These are phyloP conservation scores for Rhagologus leucostigma DNA, from an alignment of 2,113 vertebrate species.

Conservation along the genomic window DNA sequence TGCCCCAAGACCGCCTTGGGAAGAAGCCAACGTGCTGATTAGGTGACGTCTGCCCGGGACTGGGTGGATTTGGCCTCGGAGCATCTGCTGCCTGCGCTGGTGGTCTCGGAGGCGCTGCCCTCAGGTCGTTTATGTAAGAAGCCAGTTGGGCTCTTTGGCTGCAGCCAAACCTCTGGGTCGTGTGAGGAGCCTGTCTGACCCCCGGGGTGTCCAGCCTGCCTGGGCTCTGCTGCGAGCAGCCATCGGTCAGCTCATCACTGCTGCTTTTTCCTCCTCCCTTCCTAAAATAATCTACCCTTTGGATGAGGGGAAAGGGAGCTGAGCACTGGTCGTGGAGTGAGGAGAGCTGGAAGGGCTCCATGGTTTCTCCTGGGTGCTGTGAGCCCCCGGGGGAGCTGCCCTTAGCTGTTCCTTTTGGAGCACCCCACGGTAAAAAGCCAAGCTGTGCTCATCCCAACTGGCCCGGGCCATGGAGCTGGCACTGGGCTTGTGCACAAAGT, in stretches of 20 bases:
- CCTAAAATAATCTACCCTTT: background rate
- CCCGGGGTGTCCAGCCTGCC: background rate
- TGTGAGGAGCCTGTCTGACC: background rate
- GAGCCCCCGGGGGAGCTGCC: background rate
- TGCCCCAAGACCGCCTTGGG: slow-evolving; percentile 31
- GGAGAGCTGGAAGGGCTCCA: background rate
- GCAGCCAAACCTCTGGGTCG: background rate
- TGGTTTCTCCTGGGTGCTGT: background rate
- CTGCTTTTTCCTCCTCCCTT: background rate
- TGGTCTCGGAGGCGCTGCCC: background rate
- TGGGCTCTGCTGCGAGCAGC: background rate
- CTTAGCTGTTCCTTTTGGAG: background rate
- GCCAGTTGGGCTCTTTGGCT: background rate
- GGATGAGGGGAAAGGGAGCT: background rate
- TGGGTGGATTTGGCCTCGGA: slow-evolving; percentile 17
- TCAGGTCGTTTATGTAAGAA: slow-evolving; percentile 30
- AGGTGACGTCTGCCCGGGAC: slow-evolving; percentile 46
- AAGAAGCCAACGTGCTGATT: slow-evolving; percentile 11
- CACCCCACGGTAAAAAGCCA: background rate
- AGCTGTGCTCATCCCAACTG: background rate
- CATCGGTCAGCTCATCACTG: rapidly evolving
- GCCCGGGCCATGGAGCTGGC: background rate
- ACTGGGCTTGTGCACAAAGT: background rate
- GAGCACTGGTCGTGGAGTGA: background rate
- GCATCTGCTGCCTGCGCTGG: slow-evolving; percentile 44